Percentiles rank a stretch among this genome's conserved stretches.
Conservation (phyloP, 2,113 vertebrate species). For the Zingel zingel region DNA sequence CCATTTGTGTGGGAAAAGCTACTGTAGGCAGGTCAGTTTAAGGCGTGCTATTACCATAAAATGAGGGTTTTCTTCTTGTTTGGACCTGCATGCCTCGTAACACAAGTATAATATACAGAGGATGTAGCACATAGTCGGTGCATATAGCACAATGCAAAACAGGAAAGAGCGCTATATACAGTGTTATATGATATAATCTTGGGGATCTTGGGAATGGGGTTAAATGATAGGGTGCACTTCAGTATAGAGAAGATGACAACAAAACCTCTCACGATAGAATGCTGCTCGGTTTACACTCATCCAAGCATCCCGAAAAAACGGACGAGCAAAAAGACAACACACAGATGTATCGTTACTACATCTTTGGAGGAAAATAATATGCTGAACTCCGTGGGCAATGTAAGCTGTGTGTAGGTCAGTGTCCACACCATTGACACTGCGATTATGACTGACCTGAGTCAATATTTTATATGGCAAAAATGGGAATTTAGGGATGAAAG, state of each 20-base stretch:
- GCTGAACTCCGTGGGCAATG: background rate
- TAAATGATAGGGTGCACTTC: slow-evolving; percentile 66
- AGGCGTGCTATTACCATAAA: slow-evolving; percentile 34
- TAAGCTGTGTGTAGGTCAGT: slow-evolving; percentile 20
- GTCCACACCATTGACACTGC: slow-evolving; percentile 54
- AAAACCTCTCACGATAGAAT: slow-evolving; percentile 33
- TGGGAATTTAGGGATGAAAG: slow-evolving; percentile 51
- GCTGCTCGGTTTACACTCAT: slow-evolving; percentile 37
- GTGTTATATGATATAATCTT: slow-evolving; percentile 50
- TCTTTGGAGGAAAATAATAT: slow-evolving; percentile 39
- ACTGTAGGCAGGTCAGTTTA: slow-evolving; percentile 18
- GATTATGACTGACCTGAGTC: slow-evolving; percentile 71
- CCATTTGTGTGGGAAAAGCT: slow-evolving; percentile 51
- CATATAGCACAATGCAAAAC: slow-evolving; percentile 40
- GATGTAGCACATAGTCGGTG: slow-evolving; percentile 37
- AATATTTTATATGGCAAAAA: slow-evolving; percentile 70
- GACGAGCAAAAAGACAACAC: slow-evolving; percentile 49
- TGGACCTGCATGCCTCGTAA: slow-evolving; percentile 48
- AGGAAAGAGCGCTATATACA: slow-evolving; percentile 48
- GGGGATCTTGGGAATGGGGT: slow-evolving; percentile 27
- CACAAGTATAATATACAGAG: slow-evolving; percentile 65
- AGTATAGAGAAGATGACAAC: slow-evolving; percentile 6
- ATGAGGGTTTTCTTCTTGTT: slow-evolving; percentile 13
- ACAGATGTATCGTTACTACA: slow-evolving; percentile 37
- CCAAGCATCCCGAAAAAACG: slow-evolving; percentile 13